phyloP scores from a whole-genome alignment of 2,888 invertebrate genomes.

The Agrypnus murinus region DNA sequence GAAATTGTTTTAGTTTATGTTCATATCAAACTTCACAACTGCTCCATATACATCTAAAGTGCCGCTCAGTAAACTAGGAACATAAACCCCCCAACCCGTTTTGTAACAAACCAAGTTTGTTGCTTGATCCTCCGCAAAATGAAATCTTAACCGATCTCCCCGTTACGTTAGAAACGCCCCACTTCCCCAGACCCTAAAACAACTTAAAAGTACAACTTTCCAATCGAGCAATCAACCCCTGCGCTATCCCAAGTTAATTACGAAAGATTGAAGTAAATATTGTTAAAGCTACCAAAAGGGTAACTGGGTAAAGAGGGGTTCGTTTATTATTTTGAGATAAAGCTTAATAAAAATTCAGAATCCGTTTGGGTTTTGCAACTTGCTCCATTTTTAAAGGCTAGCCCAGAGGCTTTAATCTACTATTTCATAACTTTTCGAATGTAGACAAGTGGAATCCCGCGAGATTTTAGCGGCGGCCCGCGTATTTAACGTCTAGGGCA shows the following conservation, averaged over 20 bases:
- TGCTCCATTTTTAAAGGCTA: background rate
- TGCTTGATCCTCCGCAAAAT: conserved; percentile 21
- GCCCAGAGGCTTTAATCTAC: conserved; percentile 11
- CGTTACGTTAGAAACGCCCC: background rate
- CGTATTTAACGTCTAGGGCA: background rate
- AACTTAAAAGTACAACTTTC: conserved; percentile 26
- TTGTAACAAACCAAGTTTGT: conserved; percentile 14
- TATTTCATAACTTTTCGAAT: conserved; percentile 21
- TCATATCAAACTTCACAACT: conserved; percentile 2
- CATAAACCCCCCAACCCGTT: background rate
- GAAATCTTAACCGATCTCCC: conserved; percentile 10
- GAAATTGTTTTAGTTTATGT: conserved; percentile 6
- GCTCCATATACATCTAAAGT: background rate
- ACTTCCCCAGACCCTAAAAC: background rate
- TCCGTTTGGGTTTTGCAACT: background rate
- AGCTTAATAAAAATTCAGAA: conserved; percentile 19
- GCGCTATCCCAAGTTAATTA: conserved; percentile 24
- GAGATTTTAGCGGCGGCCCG: background rate
- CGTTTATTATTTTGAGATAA: conserved; percentile 20
- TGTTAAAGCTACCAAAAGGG: conserved; percentile 6
- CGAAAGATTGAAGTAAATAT: conserved; percentile 16
- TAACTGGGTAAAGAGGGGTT: conserved; percentile 6
- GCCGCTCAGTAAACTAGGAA: too few relatives aligned
- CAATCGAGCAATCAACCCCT: conserved; percentile 29
- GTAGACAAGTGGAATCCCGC: background rate